phyloP scores from a whole-genome alignment of 1,140 invertebrate genomes.

The Papilio dardanus region DNA sequence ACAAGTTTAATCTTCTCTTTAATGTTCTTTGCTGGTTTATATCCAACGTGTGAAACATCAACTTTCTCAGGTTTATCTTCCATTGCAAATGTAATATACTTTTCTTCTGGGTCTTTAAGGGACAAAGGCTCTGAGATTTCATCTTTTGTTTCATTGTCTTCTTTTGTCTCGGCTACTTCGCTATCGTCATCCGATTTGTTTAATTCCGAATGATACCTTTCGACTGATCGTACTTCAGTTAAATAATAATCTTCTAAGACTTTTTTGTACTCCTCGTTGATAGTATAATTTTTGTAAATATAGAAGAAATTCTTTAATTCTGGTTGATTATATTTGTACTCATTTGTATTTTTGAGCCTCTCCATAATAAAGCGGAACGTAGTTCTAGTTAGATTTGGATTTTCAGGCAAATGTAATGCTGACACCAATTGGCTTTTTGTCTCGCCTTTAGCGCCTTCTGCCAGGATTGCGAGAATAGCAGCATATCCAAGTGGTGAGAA shows the following conservation, averaged over 20 bases:
- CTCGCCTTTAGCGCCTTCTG: constrained; percentile 83
- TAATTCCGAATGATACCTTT: constrained; percentile 69
- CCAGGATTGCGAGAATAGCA: constrained; percentile 83
- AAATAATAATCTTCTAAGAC: constrained; percentile 83
- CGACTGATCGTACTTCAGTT: constrained; percentile 84
- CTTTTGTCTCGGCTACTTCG: constrained; percentile 57
- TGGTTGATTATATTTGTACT: constrained; percentile 81
- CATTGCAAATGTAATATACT: constrained; percentile 77
- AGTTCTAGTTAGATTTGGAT: constrained; percentile 73
- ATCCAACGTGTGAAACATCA: constrained; percentile 62
- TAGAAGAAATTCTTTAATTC: constrained; percentile 86
- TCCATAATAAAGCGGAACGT: constrained; percentile 80
- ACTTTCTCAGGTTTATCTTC: constrained; percentile 79
- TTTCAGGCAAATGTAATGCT: constrained; percentile 83
- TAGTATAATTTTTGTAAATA: constrained; percentile 85
- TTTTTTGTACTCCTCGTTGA: constrained; percentile 83
- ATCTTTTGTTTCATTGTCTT: constrained; percentile 63
- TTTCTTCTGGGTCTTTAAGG: constrained; percentile 68
- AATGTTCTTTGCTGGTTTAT: constrained; percentile 79
- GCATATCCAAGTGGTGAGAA: constrained; percentile 85
- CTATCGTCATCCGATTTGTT: constrained; percentile 66
- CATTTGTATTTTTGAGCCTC: constrained; percentile 81
- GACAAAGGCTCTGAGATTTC: constrained; percentile 70
- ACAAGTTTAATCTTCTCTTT: constrained; percentile 80
- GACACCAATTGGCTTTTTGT: constrained; percentile 83